Percentiles rank a stretch among this genome's conserved stretches.
phyloP scores from a whole-genome alignment of 2,113 vertebrate genomes.

The Ammodytes marinus region DNA sequence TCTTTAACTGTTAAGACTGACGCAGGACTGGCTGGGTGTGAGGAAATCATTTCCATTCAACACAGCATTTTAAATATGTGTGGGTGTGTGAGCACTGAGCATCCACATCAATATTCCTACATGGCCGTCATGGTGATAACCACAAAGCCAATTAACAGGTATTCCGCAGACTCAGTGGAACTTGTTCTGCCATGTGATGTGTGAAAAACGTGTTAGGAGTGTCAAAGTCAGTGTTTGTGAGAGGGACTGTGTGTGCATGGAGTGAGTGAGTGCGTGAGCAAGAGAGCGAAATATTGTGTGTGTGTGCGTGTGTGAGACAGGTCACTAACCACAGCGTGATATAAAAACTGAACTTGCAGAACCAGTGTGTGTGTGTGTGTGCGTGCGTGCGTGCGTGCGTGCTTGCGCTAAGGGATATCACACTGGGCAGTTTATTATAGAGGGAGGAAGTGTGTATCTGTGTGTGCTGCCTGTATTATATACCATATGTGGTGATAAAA shows the following conservation, averaged over 20 bases:
- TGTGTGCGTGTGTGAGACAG: neutral
- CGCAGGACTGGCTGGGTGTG: neutral
- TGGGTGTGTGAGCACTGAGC: neutral
- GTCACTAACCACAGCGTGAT: conserved; percentile 20
- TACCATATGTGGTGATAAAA: neutral
- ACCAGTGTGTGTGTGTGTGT: neutral
- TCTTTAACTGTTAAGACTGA: neutral
- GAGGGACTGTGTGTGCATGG: too few species aligned
- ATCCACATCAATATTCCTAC: too few species aligned
- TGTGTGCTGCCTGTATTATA: neutral
- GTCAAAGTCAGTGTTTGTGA: neutral
- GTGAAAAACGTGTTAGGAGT: conserved; percentile 12
- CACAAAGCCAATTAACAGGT: conserved; percentile 45
- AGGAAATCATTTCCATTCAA: neutral
- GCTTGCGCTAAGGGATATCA: neutral
- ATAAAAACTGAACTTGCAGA: conserved; percentile 4
- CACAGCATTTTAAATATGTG: conserved; percentile 17
- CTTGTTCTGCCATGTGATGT: conserved; percentile 18
- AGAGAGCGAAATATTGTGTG: neutral
- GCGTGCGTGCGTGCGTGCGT: neutral
- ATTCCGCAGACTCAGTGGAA: conserved; percentile 5
- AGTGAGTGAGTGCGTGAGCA: too few species aligned
- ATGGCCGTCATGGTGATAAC: conserved; percentile 1
- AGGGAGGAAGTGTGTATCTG: neutral
- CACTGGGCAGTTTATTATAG: neutral